Evolutionary conservation across 1,140 invertebrate species (phyloP).

Genomic region (Heliconius melpomene): DNA sequence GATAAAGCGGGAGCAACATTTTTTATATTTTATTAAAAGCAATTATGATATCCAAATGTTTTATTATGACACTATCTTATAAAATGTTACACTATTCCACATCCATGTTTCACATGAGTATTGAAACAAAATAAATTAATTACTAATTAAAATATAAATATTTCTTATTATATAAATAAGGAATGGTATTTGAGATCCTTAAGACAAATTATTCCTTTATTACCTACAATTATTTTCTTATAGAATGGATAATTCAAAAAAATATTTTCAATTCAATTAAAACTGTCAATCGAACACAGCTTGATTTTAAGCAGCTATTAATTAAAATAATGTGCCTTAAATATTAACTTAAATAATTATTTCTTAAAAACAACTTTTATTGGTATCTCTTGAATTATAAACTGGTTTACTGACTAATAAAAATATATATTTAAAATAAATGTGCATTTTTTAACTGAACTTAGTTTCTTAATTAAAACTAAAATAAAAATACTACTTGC

Average conservation of each 20-base stretch:
- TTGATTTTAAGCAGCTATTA: neutral
- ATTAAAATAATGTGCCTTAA: neutral
- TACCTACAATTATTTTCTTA: neutral
- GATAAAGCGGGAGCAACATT: conserved; percentile 35
- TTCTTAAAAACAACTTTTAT: conserved; percentile 3
- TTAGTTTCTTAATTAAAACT: conserved; percentile 15
- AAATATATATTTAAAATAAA: conserved; percentile 8
- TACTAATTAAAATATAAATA: conserved; percentile 40
- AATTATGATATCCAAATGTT: conserved; percentile 39
- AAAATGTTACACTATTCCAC: conserved; percentile 56
- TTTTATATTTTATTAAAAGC: conserved; percentile 39
- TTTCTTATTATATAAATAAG: conserved; percentile 34
- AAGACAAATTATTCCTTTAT: neutral
- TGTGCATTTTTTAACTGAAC: neutral
- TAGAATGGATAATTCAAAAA: neutral
- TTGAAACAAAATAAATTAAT: conserved; percentile 47
- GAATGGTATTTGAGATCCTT: conserved; percentile 34
- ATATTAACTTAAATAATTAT: neutral
- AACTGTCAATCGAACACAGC: neutral
- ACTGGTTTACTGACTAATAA: neutral
- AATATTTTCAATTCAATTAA: neutral
- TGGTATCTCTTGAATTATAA: neutral
- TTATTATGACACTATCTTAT: conserved; percentile 60
- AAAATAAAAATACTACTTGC: conserved; percentile 35
- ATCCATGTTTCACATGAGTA: conserved; percentile 71